Evolutionary conservation across 1,140 invertebrate species (phyloP).

Genomic region (Drosophila eugracilis): DNA sequence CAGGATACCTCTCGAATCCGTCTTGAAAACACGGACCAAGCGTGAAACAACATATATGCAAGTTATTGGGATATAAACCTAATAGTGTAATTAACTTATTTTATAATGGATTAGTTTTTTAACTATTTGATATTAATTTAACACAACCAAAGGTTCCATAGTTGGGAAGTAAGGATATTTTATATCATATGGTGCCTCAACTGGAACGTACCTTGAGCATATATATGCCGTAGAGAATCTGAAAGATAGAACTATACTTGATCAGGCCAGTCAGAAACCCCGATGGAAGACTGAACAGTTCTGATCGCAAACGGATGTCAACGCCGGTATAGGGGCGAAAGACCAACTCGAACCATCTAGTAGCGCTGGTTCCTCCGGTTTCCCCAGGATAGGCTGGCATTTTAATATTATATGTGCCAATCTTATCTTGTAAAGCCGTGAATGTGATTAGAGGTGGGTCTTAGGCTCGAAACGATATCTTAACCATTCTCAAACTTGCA

Average conservation of each 20-base stretch:
- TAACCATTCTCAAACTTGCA: neutral
- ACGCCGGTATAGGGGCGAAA: neutral
- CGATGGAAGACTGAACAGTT: no score
- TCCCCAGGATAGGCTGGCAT: neutral
- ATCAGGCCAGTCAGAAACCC: neutral
- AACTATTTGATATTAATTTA: neutral
- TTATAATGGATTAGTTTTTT: neutral
- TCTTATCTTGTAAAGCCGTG: neutral
- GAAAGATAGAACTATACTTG: neutral
- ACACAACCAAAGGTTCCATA: neutral
- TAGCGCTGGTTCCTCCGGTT: neutral
- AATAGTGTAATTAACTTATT: neutral
- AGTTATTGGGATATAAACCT: neutral
- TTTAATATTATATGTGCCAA: neutral
- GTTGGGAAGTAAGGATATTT: neutral
- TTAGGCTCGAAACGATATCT: neutral
- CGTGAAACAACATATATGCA: neutral
- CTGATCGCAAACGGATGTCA: neutral
- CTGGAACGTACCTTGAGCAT: neutral
- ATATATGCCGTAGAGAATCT: neutral
- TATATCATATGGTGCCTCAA: conserved; percentile 1
- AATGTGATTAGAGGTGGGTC: no score
- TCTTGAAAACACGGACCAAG: neutral
- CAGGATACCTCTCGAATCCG: neutral
- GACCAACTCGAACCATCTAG: no score